Base-by-base conservation (phyloP, 2,888 invertebrate species). In the Scrobipalpa costella region DNA sequence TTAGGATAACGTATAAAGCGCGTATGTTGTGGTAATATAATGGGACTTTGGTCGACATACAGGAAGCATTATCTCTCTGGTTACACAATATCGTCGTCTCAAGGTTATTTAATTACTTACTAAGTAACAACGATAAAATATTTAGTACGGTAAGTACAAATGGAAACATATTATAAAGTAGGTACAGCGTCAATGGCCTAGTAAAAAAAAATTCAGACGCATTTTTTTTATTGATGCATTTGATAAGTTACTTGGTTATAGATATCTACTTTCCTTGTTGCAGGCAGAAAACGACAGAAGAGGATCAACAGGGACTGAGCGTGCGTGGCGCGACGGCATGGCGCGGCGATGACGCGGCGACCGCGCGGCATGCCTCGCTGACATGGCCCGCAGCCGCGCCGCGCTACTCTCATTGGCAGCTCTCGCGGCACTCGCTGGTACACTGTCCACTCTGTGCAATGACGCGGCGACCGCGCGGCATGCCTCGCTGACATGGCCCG, bases 321-420 rank as follows among this genome's bases (percentile, higher is more conserved):
- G 67, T 21, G 66, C 67, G 72, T 68, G 71, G 69, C 72, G 75
- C 69, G 72, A 73, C 76, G 76, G 74, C 79, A 83, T 81, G 84
- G 75, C 82, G 87, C 83, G 79, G 86, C 85, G 88, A 86, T 88
- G 55, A 27, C 86, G 88, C 84, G 81, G 80, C 81, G 70, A 67
- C 73, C 81, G 80, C 85, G 82, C 87, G 87, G 83, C 88, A 86
- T 88, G 90, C 83, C 84, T 78, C 85, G 89, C 88, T 90, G 90
- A 89, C 88, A 91, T 90, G 90, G 90, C 90, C 81, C 82, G 81
- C 85, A 86, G 90, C 89, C 87, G 88, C 90, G 85, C 87, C 85
- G 85, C 89, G 78, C 85, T 91, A 79, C 85, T 90, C 79, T 81
- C 89, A 80, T 81, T 90, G 82, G 86, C 89, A 85, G 86, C 86